A percentile compares a stretch with the other conserved stretches of the same genome.
These are phyloP conservation scores for Phodopus roborovskii DNA, from an alignment of 2,113 vertebrate genomes.

Conservation along the genomic window DNA sequence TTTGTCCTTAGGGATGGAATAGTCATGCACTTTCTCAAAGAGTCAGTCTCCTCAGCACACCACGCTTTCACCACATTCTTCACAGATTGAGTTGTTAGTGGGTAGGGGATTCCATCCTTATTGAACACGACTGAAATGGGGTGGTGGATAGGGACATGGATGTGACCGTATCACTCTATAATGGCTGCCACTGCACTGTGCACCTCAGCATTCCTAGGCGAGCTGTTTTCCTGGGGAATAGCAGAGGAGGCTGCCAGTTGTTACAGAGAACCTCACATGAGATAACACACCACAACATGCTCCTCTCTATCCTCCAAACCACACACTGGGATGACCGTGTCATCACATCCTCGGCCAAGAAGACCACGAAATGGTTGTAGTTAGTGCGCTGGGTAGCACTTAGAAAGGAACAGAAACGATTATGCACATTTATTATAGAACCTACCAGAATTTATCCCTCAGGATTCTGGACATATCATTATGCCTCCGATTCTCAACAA, in stretches of 20 bases:
- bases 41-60: neutral
- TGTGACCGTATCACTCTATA: neutral
- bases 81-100: neutral
- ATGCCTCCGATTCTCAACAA: neutral
- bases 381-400: neutral
- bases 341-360: neutral
- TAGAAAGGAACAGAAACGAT: neutral
- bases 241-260: neutral
- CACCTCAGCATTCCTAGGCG: neutral
- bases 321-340: neutral
- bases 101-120: neutral
- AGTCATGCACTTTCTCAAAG: neutral
- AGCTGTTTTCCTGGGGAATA: neutral
- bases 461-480: neutral
- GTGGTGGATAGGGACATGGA: neutral
- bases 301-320: neutral
- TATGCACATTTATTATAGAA: neutral
- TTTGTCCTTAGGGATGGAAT: neutral
- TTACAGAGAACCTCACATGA: neutral
- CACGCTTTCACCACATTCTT: neutral
- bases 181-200: neutral
- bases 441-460: neutral
- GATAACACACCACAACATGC: neutral
- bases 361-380: neutral
- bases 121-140: neutral